phyloP scores from a whole-genome alignment of 2,888 invertebrate genomes.

The Athalia circularis region DNA sequence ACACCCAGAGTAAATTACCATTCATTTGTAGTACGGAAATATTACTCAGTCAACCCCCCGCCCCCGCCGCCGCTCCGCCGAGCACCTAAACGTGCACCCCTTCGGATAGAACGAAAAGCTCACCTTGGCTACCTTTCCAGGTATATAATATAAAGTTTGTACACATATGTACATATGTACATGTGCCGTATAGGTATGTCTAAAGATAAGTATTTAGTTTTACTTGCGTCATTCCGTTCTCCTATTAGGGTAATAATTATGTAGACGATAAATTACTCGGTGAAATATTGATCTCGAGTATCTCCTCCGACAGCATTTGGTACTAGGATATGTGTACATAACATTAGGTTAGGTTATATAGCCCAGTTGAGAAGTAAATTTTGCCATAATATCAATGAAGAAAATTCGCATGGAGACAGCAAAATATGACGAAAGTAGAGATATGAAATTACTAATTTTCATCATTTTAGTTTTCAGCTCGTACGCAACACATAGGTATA shows the following conservation, averaged over 20 bases:
- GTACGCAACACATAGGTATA: not conserved
- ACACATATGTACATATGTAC: too few species aligned
- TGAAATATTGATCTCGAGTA: slow-evolving; percentile 1
- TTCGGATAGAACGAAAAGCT: too few species aligned
- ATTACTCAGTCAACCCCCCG: slow-evolving; percentile 53
- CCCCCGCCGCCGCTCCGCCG: slow-evolving; percentile 32
- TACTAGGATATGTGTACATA: not conserved
- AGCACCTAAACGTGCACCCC: not conserved
- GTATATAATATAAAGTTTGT: too few species aligned
- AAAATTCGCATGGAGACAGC: not conserved
- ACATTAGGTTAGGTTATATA: too few species aligned
- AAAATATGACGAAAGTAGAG: not conserved
- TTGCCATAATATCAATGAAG: too few species aligned
- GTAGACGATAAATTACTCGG: not conserved
- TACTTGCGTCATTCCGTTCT: slow-evolving; percentile 39
- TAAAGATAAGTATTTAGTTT: not conserved
- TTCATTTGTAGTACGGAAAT: slow-evolving; percentile 54
- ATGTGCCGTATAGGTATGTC: too few species aligned
- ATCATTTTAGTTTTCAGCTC: slow-evolving; percentile 7
- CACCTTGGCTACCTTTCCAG: slow-evolving; percentile 11
- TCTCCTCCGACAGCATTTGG: not conserved
- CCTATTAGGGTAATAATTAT: slow-evolving; percentile 16
- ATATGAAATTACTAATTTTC: slow-evolving; percentile 29
- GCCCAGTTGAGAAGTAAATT: too few species aligned
- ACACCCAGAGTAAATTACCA: slow-evolving; percentile 55